These are phyloP conservation scores for Chaetura pelagica DNA, from an alignment of 2,113 vertebrate species.

Conservation along the genomic window DNA sequence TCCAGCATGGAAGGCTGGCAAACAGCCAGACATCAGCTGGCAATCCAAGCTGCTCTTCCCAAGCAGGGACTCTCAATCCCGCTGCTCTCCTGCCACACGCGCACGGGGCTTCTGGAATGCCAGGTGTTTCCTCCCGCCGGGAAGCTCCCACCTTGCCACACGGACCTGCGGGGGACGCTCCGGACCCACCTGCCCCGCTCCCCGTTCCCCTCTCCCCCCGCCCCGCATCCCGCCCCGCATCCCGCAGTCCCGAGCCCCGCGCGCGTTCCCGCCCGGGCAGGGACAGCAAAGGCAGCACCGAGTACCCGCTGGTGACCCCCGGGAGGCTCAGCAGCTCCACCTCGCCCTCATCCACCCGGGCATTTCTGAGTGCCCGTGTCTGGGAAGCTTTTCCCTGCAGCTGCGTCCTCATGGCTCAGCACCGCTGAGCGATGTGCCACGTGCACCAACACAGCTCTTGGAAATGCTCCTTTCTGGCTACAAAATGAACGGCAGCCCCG, in stretches of 20 bases:
- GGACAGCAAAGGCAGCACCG: background rate
- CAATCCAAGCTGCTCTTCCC: background rate
- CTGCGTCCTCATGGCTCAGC: background rate
- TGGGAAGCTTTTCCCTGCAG: background rate
- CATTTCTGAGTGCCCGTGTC: background rate
- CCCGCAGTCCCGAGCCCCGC: no score
- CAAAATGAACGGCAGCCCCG: background rate
- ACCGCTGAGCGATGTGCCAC: no score
- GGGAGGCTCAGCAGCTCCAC: background rate
- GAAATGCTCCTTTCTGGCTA: background rate
- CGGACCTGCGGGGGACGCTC: background rate
- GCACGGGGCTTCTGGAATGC: fast-evolving
- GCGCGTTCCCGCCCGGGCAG: no score
- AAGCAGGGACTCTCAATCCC: background rate
- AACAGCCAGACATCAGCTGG: background rate
- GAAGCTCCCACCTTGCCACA: background rate
- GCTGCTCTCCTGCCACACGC: background rate
- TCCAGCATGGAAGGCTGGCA: background rate
- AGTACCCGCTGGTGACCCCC: background rate
- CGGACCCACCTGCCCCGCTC: no score
- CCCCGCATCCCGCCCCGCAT: no score
- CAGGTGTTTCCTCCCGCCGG: background rate
- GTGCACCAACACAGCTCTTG: background rate
- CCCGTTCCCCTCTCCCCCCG: no score
- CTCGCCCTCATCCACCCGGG: background rate